phyloP scores from a whole-genome alignment of 2,797 vertebrate species.

The Pipistrellus nathusii region DNA sequence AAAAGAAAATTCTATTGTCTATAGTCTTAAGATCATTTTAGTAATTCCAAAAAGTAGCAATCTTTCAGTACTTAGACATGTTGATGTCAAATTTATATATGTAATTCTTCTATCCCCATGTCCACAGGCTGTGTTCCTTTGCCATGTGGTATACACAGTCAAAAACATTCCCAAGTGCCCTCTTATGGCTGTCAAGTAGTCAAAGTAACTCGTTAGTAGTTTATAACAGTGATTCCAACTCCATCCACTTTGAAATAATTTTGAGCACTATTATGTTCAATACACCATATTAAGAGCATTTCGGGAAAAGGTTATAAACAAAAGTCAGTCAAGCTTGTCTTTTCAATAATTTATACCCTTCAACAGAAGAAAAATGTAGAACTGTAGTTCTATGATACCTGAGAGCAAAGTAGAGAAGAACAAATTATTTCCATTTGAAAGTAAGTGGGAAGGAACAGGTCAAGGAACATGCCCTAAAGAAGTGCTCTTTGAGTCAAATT shows the following conservation, averaged over 20 bases:
- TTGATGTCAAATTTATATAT: background rate
- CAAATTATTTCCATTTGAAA: background rate
- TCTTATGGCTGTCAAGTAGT: background rate
- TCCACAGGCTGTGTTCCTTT: slow-evolving; percentile 4
- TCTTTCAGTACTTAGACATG: background rate
- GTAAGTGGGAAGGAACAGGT: background rate
- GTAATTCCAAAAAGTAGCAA: slow-evolving; percentile 23
- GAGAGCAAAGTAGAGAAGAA: background rate
- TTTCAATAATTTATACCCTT: background rate
- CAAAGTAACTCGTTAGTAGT: background rate
- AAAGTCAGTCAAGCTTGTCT: background rate
- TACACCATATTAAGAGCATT: background rate
- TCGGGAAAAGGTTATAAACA: background rate
- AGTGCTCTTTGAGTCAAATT: background rate
- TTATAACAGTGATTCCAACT: background rate
- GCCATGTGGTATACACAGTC: background rate
- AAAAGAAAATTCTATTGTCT: slow-evolving; percentile 25
- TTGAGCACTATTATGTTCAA: background rate
- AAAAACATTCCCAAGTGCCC: background rate
- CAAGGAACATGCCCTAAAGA: background rate
- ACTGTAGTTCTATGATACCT: background rate
- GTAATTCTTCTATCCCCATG: background rate
- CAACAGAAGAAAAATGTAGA: background rate
- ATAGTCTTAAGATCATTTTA: background rate
- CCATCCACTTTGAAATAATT: slow-evolving; percentile 1